Evolutionary conservation across 1,140 invertebrate species (phyloP), one percentile per base, ranked within the genome.

Genomic region (Mizuhopecten yessoensis): DNA sequence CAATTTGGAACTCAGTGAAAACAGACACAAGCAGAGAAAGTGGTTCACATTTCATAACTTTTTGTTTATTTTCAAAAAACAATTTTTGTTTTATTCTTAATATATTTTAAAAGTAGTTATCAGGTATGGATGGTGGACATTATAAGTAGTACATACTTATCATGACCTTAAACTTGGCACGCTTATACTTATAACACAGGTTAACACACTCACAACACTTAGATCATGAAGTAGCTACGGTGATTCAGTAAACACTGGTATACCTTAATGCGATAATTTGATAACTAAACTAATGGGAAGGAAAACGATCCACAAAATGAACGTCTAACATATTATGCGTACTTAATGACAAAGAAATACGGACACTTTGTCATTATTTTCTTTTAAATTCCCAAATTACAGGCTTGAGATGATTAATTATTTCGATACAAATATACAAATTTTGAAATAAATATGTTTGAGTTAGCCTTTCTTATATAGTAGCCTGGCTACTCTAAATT

Each of bases 261-360:
- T 1, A 75, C 23, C 57, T n/a, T 29, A 75, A 75, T 29, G 29
- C 23, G 17, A 75, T 75, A 7, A 75, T 75, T 75, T 29, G 57
- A 75, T 75, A 75, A 75, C 29, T 75, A 75, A 75, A 75, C 29
- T 75, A 75, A 75, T 75, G 57, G 57, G 7, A 23, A 75, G n/a
- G n/a, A 75, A 75, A 29, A 75, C 29, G 23, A 75, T 17, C 57
- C n/a, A 29, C 23, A 75, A 17, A 29, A 75, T 45, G 1, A 20
- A 15, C 17, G 42, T 45, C 57, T 75, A 29, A 75, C n/a, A 49
- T 3, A 9, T 75, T 29, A n/a, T 29, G 20, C 3, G 1, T n/a
- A 29, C 2, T 75, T n/a, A 0, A 7, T 11, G 23, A 0, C 1
- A 2, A 29, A 29, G 1, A 75, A 75, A 29, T 75, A 75, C n/a